Base-by-base conservation (phyloP, 2,888 invertebrate genomes). In the Dasysyrphus albostriatus region DNA sequence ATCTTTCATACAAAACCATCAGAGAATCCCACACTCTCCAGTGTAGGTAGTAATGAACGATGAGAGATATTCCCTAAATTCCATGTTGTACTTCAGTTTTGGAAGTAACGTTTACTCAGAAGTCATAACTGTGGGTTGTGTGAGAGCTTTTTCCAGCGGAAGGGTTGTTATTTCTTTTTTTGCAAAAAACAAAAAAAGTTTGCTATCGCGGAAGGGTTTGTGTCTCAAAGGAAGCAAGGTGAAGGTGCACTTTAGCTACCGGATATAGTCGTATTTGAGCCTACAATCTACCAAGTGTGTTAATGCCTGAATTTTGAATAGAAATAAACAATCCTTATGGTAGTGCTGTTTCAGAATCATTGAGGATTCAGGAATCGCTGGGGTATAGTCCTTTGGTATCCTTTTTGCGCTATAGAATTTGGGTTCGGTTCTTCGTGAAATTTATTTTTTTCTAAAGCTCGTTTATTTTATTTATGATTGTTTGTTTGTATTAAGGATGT, bases 381-480 rank as follows among this genome's bases (percentile, higher is more conserved):
- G 32, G 32, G 7, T 32, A 7, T 34, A 44, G 32, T 47, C 19
- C 65, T 65, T 47, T 29, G 32, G 16, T 4, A 44, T 47, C 12
- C 19, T 67, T n/a, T 29, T 32, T 24, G 1, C 14, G 42, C 19
- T 19, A 5, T n/a, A n/a, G 61, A 56, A 63, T 56, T 79, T 65
- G 65, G 58, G 80, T 67, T 39, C 39, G n/a, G n/a, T 49, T 49
- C 32, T 32, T 44, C 5, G 44, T n/a, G 63, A 44, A 44, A 63
- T 8, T 6, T 16, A 49, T 37, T 54, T 56, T n/a, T 9, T 24
- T 54, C 19, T 24, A 32, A 47, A 61, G 54, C 65, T 65, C 2
- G 24, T 39, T 70, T 72, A 54, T 54, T 70, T 67, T 69, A 77
- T 85, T 85, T 85, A 85, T 67, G 73, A 61, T 67, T 81, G 76